phyloP scores from a whole-genome alignment of 2,797 vertebrate species.

The Xiphorhynchus erythropygius region DNA sequence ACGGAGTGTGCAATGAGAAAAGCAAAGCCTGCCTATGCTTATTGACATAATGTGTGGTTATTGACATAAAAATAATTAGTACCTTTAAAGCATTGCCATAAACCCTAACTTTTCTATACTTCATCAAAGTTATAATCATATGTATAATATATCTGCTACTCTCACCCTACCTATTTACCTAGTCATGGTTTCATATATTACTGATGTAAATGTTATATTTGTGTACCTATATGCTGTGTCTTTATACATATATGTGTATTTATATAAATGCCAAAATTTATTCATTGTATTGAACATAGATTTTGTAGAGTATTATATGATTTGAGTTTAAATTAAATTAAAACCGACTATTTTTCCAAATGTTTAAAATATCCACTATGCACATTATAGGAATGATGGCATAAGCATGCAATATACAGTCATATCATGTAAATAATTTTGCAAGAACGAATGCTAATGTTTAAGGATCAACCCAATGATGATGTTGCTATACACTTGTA shows the following conservation, averaged over 20 bases:
- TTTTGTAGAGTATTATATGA: rapidly evolving
- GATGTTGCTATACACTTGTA: background rate
- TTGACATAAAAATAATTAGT: background rate
- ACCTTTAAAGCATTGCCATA: background rate
- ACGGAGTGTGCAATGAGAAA: background rate
- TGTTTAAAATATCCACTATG: background rate
- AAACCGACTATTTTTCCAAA: background rate
- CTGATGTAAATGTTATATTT: background rate
- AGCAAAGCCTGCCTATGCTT: background rate
- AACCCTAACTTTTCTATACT: background rate
- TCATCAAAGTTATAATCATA: background rate
- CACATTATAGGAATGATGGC: background rate
- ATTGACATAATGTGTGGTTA: background rate
- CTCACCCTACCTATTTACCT: background rate
- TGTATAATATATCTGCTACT: background rate
- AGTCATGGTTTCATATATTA: background rate
- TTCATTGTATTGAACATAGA: background rate
- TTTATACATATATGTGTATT: background rate
- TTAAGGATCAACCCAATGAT: background rate
- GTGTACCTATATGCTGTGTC: background rate
- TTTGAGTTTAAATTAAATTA: background rate
- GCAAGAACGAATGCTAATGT: background rate
- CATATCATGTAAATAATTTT: background rate
- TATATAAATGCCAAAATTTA: background rate
- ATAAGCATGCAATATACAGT: background rate